Conservation (phyloP, 2,797 vertebrate species). For the Argyrosomus regius region DNA sequence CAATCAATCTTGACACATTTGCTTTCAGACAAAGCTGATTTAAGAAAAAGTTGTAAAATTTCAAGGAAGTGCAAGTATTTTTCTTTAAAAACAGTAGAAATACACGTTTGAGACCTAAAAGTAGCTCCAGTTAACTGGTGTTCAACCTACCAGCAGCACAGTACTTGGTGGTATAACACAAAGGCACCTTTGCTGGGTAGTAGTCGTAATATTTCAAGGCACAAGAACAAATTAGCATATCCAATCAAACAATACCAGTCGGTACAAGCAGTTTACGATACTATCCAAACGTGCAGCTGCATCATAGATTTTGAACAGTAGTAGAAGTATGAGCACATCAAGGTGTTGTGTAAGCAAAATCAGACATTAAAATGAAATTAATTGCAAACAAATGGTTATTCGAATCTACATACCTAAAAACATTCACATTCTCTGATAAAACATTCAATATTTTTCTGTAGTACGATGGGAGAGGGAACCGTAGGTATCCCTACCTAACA, state of each 20-base stretch:
- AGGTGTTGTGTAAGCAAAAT: neutral
- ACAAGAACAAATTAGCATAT: conserved; percentile 1
- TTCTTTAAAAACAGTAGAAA: conserved; percentile 31
- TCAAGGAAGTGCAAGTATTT: conserved; percentile 33
- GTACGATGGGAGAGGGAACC: too few relatives aligned
- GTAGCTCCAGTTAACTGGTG: neutral
- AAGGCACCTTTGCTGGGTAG: conserved; percentile 55
- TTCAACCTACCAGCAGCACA: neutral
- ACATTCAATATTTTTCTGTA: conserved; percentile 4
- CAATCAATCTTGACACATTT: conserved; percentile 16
- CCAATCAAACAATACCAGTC: neutral
- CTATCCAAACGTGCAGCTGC: conserved; percentile 11
- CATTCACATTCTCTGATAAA: conserved; percentile 40
- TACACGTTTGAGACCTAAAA: conserved; percentile 31
- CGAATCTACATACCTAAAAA: neutral
- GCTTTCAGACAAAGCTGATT: neutral
- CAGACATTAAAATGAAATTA: conserved; percentile 10
- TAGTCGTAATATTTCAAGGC: conserved; percentile 50
- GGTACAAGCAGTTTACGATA: neutral
- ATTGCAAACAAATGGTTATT: neutral
- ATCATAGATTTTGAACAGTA: neutral
- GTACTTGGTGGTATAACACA: neutral
- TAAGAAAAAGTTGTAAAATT: conserved; percentile 7
- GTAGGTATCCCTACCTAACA: neutral
- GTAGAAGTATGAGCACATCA: neutral